Evolutionary conservation across 92 coral and sea anemone genomes (phyloP).

Genomic region (Isaurus tuberculatus): DNA sequence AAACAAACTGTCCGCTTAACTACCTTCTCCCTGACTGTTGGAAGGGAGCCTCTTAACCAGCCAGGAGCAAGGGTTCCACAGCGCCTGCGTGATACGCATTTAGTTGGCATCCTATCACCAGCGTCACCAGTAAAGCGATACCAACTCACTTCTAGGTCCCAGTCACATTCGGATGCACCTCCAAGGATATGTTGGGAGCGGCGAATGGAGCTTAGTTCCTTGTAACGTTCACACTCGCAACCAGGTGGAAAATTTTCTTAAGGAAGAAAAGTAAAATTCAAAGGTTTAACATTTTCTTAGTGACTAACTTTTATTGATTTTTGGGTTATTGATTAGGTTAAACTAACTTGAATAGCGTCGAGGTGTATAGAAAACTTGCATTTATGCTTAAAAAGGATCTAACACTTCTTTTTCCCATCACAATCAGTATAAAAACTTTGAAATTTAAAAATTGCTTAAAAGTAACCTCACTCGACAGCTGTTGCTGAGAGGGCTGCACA

Average conservation of each 20-base stretch:
- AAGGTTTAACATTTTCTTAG: not conserved
- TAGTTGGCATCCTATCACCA: conserved; percentile 59
- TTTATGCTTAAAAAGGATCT: too few species aligned
- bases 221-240: conserved; percentile 10
- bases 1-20: conserved; percentile 66
- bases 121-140: conserved; percentile 64
- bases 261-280: not conserved
- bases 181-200: conserved; percentile 16
- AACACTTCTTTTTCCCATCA: too few species aligned
- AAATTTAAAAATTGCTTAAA: too few species aligned
- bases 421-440: too few species aligned
- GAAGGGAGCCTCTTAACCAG: conserved; percentile 65
- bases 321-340: too few species aligned
- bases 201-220: conserved; percentile 4
- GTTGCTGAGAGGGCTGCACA: too few species aligned
- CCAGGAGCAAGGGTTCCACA: conserved; percentile 76
- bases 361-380: too few species aligned
- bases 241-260: not conserved
- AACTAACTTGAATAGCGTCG: too few species aligned
- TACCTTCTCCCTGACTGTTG: conserved; percentile 52
- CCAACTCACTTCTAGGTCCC: conserved; percentile 40
- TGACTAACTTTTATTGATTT: too few species aligned
- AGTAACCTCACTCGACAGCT: too few species aligned
- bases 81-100: conserved; percentile 46
- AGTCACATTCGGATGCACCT: conserved; percentile 48